Evolutionary conservation across 2,888 invertebrate species (phyloP), one percentile per base, ranked within the genome.

Genomic region (Dimorphilus gyrociliatus): DNA sequence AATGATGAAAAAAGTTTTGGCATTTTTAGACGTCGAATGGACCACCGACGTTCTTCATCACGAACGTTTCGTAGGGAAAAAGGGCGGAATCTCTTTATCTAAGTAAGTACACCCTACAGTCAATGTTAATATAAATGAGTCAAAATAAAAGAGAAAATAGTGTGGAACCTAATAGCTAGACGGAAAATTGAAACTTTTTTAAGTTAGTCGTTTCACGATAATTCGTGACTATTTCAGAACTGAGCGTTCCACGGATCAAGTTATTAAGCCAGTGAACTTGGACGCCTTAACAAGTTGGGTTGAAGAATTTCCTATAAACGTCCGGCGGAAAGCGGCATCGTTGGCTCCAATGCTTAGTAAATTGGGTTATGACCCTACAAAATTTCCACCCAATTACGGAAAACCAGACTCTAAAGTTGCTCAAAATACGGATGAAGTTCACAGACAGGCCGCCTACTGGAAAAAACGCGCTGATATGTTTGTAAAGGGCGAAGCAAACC

Each of bases 211-310:
- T n/a, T n/a, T n/a, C n/a, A n/a, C n/a, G n/a, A n/a, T n/a, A n/a
- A n/a, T n/a, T n/a, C n/a, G n/a, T n/a, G n/a, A n/a, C 13, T 30
- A 35, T 65, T 64, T 32, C 69, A 90, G 88, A 66, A 84, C 86
- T 60, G 92, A 94, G 68, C 74, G 90, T 38, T 90, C 90, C 27
- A 88, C 88, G 40, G 92, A 94, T 70, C 94, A 94, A 72, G 90
- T 97, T 50, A 85, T 94, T 63, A 90, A 92, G 55, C 88, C 94
- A 10, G 81, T 97, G 37, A 94, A 97, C 69, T 69, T 84, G 54
- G 92, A 92, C 65, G 94, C 94, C 27, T 70, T 94, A 41, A 50
- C 54, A 16, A 66, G 65, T 39, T 69, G 69, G 69, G 66, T 66
- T 16, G 51, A 64, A 13, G 46, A 57, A 8, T 59, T 69, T 28